A percentile compares a stretch with the other conserved stretches of the same genome.
Evolutionary conservation across 1,140 invertebrate species (phyloP).

Genomic region (Eubasilissa regina): DNA sequence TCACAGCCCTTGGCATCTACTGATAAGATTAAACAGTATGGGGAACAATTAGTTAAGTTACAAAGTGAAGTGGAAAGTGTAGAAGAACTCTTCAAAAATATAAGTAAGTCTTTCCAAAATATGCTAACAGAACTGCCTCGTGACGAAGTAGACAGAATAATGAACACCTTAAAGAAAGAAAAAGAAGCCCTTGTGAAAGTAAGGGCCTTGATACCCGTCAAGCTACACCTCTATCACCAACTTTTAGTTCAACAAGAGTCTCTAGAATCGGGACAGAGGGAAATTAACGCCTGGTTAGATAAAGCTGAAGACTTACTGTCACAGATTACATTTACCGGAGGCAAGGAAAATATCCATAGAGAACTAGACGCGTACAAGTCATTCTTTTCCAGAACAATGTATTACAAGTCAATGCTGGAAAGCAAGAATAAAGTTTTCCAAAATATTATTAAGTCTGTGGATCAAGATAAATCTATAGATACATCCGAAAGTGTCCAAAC

Average conservation of each 20-base stretch:
- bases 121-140: constrained; percentile 91
- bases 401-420: constrained; percentile 94
- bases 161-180: constrained; percentile 90
- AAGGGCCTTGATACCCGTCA: constrained; percentile 84
- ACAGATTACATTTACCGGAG: constrained; percentile 69
- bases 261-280: constrained; percentile 87
- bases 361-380: constrained; percentile 88
- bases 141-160: constrained; percentile 92
- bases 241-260: constrained; percentile 92
- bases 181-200: constrained; percentile 89
- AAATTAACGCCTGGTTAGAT: constrained; percentile 89
- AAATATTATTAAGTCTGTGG: constrained; percentile 86
- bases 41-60: constrained; percentile 84
- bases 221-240: constrained; percentile 86
- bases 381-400: constrained; percentile 90
- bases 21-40: constrained; percentile 84
- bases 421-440: constrained; percentile 96
- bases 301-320: constrained; percentile 84
- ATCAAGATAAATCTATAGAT: constrained; percentile 81
- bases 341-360: constrained; percentile 81
- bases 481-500: constrained; percentile 79
- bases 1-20: constrained; percentile 82
- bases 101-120: constrained; percentile 91
- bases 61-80: constrained; percentile 88
- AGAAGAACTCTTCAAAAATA: constrained; percentile 90